Conservation (phyloP, 2,113 vertebrate species). For the Actenoides hombroni region DNA sequence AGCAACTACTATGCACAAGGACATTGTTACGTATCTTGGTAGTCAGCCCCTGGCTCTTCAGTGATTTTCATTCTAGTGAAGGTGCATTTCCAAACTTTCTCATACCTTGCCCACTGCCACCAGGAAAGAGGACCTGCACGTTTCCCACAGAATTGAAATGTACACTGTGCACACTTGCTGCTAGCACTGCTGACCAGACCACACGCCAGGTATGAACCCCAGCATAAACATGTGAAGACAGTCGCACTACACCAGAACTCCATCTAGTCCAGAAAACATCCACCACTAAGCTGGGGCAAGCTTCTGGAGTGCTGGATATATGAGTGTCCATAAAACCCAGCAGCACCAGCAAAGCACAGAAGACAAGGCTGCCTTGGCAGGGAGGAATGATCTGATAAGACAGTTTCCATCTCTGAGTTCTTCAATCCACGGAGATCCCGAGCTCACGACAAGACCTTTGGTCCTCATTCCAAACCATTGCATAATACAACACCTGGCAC, state of each 20-base stretch:
- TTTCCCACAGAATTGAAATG: not conserved
- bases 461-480: not conserved
- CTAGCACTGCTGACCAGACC: not conserved
- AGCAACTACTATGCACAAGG: not conserved
- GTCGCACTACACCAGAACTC: not conserved
- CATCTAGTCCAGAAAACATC: not conserved
- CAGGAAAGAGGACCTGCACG: not conserved
- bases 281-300: not conserved
- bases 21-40: not conserved
- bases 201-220: not conserved
- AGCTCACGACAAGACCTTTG: not conserved
- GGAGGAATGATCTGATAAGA: slow-evolving; percentile 7
- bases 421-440: not conserved
- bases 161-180: not conserved
- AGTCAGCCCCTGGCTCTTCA: not conserved
- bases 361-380: not conserved
- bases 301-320: not conserved
- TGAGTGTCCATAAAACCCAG: not conserved
- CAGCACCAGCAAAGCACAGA: not conserved
- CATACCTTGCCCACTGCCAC: not conserved
- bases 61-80: not conserved
- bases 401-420: not conserved
- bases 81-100: not conserved
- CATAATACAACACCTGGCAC: not conserved
- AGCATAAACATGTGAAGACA: rapidly evolving